Evolutionary conservation across 2,113 vertebrate genomes (phyloP).

Genomic region (Heloderma charlesbogerti): DNA sequence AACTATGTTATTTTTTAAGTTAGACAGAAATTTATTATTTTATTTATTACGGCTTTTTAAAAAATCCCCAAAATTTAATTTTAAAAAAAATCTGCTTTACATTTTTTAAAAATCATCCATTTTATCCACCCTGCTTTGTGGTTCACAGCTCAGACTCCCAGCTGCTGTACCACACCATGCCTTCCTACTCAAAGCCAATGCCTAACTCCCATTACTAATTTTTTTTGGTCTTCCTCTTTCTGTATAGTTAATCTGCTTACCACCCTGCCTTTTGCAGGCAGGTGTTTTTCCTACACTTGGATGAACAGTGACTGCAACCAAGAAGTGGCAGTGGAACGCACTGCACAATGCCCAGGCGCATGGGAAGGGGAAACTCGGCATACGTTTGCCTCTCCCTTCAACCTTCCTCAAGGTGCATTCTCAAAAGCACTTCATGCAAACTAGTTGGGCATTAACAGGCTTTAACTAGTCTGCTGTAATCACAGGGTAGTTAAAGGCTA

Average conservation of each 20-base stretch:
- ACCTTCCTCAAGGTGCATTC: neutral
- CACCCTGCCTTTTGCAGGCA: neutral
- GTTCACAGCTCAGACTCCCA: too few relatives aligned
- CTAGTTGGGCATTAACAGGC: neutral
- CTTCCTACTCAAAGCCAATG: neutral
- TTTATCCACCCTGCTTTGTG: too few relatives aligned
- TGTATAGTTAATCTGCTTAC: neutral
- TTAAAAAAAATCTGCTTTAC: too few relatives aligned
- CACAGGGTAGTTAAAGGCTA: neutral
- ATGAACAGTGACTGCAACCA: conserved; percentile 52
- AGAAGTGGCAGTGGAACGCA: neutral
- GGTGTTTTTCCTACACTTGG: conserved; percentile 11
- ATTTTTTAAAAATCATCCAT: too few relatives aligned
- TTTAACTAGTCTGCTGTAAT: neutral
- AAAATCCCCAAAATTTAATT: too few relatives aligned
- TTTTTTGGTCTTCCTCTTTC: neutral
- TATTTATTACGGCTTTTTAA: too few relatives aligned
- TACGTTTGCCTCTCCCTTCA: neutral
- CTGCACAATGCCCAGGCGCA: neutral
- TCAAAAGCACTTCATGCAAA: neutral
- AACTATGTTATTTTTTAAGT: too few relatives aligned
- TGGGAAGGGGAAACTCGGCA: neutral
- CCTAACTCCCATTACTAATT: neutral
- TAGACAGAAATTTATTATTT: too few relatives aligned
- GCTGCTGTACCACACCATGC: neutral